A percentile compares a stretch with the other conserved stretches of the same genome.
These are phyloP conservation scores for Aphyosemion australe DNA, from an alignment of 2,113 vertebrate genomes.

Conservation along the genomic window DNA sequence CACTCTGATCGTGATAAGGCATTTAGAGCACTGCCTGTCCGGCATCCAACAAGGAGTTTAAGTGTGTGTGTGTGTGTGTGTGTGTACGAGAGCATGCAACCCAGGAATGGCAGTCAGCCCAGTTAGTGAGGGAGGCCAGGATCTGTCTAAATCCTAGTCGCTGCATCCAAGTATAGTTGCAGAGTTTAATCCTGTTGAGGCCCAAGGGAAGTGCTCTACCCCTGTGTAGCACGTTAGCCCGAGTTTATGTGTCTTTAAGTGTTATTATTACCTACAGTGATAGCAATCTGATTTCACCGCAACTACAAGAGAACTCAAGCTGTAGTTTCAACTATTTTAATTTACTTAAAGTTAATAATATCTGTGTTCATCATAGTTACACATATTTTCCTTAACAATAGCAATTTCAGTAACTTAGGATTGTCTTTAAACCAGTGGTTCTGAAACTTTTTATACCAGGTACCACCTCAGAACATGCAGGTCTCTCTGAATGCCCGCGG, in stretches of 20 bases:
- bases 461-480: no score
- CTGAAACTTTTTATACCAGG: no score
- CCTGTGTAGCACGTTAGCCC: conserved; percentile 23
- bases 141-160: conserved; percentile 56
- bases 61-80: conserved; percentile 33
- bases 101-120: conserved; percentile 71
- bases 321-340: no score
- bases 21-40: conserved; percentile 65
- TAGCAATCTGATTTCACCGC: background rate
- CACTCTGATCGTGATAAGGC: conserved; percentile 75
- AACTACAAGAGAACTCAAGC: background rate
- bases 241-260: conserved; percentile 4
- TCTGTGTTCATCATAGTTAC: no score
- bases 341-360: no score
- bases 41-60: conserved; percentile 47
- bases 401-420: no score
- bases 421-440: no score
- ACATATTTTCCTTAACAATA: no score
- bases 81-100: conserved; percentile 8
- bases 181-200: conserved; percentile 48
- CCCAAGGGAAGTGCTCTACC: conserved; percentile 33
- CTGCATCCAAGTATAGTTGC: conserved; percentile 63
- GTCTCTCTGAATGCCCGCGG: no score
- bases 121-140: conserved; percentile 62
- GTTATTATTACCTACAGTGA: background rate